Evolutionary conservation across 2,888 invertebrate genomes (phyloP).

Genomic region (Dexiosoma caninum): DNA sequence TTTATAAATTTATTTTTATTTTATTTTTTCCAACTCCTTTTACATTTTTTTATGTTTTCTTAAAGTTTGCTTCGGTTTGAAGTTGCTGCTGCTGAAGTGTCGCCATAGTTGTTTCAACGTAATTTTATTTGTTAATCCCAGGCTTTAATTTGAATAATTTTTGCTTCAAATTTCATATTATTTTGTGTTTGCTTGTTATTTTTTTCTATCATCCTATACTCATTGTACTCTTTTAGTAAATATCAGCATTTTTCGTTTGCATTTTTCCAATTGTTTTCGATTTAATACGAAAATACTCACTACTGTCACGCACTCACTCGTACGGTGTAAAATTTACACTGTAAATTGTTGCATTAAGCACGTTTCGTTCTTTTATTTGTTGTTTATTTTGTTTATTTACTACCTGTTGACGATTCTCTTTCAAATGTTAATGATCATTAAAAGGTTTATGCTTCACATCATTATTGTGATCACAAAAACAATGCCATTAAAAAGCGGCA

Average conservation of each 20-base stretch:
- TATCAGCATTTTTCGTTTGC: constrained; percentile 6
- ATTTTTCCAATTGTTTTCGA: not conserved
- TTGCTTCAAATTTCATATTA: not conserved
- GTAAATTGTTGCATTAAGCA: constrained; percentile 71
- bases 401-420: constrained; percentile 72
- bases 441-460: constrained; percentile 19
- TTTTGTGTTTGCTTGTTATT: not conserved
- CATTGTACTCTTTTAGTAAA: not conserved
- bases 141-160: constrained; percentile 18
- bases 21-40: constrained; percentile 41
- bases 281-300: constrained; percentile 25
- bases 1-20: not conserved
- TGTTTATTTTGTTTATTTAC: constrained; percentile 66
- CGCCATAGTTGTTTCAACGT: constrained; percentile 31
- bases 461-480: constrained; percentile 14
- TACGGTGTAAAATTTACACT: too few relatives aligned
- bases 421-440: constrained; percentile 55
- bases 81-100: constrained; percentile 41
- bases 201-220: not conserved
- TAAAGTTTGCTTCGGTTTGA: constrained; percentile 51
- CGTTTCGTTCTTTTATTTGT: constrained; percentile 70
- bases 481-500: not conserved
- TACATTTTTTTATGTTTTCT: constrained; percentile 10
- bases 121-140: constrained; percentile 5
- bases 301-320: constrained; percentile 71